Conservation (phyloP, 1,140 invertebrate species). For the Dufourea novaeangliae region DNA sequence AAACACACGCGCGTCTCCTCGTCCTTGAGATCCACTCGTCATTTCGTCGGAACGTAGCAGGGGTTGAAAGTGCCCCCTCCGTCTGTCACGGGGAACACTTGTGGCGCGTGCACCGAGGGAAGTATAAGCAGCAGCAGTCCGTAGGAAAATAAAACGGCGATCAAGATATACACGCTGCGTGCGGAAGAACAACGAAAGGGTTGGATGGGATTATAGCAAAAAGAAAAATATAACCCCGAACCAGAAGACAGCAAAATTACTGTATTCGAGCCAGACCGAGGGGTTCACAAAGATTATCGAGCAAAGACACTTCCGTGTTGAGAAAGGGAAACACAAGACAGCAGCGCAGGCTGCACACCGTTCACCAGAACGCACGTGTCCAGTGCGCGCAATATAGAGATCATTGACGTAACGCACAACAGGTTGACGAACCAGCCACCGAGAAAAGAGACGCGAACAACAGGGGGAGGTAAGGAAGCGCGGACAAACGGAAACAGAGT, state of each 20-base stretch:
- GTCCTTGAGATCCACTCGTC: constrained; percentile 51
- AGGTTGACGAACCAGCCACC: constrained; percentile 40
- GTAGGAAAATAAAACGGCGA: background rate
- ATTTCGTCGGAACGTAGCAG: constrained; percentile 33
- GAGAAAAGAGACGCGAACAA: constrained; percentile 6
- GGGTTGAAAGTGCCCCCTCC: constrained; percentile 57
- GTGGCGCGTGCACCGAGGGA: constrained; percentile 31
- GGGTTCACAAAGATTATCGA: background rate
- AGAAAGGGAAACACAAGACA: background rate
- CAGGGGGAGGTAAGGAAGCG: background rate
- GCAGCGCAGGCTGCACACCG: background rate
- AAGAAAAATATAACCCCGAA: background rate
- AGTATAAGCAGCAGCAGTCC: constrained; percentile 9
- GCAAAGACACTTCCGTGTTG: background rate
- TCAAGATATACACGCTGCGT: background rate
- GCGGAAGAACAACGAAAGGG: constrained; percentile 1
- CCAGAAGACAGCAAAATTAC: background rate
- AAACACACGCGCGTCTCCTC: constrained; percentile 25
- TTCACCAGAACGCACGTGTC: constrained; percentile 32
- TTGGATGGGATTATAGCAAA: background rate
- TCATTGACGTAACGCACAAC: constrained; percentile 46
- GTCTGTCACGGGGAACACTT: constrained; percentile 26
- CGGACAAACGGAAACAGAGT: constrained; percentile 6
- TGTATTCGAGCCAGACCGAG: too few relatives aligned
- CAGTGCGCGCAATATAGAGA: constrained; percentile 19